phyloP scores from a whole-genome alignment of 2,888 invertebrate genomes.

The Drosophila stalkeri region DNA sequence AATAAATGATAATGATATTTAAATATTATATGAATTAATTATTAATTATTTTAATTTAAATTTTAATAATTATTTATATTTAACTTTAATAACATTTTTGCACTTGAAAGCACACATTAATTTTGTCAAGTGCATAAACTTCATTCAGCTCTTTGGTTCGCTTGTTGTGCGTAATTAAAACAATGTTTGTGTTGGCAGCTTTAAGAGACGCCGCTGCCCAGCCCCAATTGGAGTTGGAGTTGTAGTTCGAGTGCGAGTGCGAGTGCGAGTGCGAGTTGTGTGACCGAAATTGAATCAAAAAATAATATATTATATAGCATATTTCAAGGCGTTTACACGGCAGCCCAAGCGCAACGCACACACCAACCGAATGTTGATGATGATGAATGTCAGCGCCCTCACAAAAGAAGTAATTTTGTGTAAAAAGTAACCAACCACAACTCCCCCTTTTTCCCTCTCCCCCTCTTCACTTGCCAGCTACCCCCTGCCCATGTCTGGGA shows the following conservation, averaged over 20 bases:
- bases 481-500: neutral
- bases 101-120: neutral
- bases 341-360: slow-evolving; percentile 26
- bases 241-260: neutral
- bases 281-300: slow-evolving; percentile 49
- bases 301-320: slow-evolving; percentile 72
- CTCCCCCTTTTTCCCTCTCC: no score
- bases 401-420: slow-evolving; percentile 80
- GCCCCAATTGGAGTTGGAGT: slow-evolving; percentile 1
- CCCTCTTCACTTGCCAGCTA: neutral
- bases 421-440: slow-evolving; percentile 53
- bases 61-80: no score
- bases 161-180: slow-evolving; percentile 55
- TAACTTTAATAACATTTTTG: no score
- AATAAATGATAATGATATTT: neutral
- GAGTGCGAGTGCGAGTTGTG: slow-evolving; percentile 11
- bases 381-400: slow-evolving; percentile 76
- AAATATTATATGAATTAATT: no score
- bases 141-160: slow-evolving; percentile 3
- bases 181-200: slow-evolving; percentile 35
- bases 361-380: slow-evolving; percentile 58
- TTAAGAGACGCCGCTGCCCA: slow-evolving; percentile 40
- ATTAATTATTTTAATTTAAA: no score
- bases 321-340: slow-evolving; percentile 70
- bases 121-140: slow-evolving; percentile 37